Evolutionary conservation across 2,888 invertebrate genomes (phyloP), one percentile per base, ranked within the genome.

Genomic region (Alcis repandata): DNA sequence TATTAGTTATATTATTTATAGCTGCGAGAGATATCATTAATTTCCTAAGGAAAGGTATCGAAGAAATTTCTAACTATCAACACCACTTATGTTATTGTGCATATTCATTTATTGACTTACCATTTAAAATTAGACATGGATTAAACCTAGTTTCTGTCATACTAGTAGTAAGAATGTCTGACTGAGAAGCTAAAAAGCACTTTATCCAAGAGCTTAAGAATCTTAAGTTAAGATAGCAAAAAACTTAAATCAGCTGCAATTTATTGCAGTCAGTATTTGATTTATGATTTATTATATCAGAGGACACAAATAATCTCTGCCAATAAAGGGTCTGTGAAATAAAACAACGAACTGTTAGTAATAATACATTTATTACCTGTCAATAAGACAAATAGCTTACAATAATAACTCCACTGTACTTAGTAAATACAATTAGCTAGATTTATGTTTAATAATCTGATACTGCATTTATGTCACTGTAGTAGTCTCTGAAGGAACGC

Each of bases 401-500:
- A 89, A 87, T 89, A 83, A 89, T 84, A 81, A 85, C 83, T 86
- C 77, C 83, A 84, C 51, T 91, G 92, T 91, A 91, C 93, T 93
- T 92, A 92, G 92, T 92, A 92, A 92, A 92, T 93, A 93, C 86
- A 93, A 93, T 92, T 93, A 87, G 84, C 91, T 92, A 92, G 85
- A 90, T 92, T 91, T 88, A 85, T 83, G 79, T 67, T 32, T 57
- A 63, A 64, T 71, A 58, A 62, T 69, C 66, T 71, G 72, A 71
- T 71, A 71, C 69, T 69, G 70, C 56, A 63, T 69, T 69, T 77
- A 80, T 83, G 86, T 87, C 89, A 87, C 85, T 86, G 86, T 83
- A 83, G 84, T 85, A 84, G 85, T 87, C 88, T 87, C 84, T 87
- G 83, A 74, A 78, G 79, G 76, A 79, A 80, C 80, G 76, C 79